Conservation (phyloP, 2,888 invertebrate genomes). For the Leucoma salicis region DNA sequence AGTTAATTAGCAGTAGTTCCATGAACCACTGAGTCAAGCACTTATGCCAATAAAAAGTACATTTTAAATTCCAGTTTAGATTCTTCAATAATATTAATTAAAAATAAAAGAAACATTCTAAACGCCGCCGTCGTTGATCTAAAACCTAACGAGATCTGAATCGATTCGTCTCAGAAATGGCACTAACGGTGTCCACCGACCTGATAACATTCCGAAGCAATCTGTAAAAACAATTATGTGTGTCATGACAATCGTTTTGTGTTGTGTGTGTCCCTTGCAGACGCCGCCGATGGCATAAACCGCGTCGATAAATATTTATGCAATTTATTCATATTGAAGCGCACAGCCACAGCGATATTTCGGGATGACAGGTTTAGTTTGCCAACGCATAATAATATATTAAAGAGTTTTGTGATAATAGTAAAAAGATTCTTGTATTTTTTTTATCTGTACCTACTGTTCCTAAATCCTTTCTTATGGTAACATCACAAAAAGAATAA, state of each 20-base stretch:
- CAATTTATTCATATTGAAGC: constrained; percentile 73
- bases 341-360: constrained; percentile 27
- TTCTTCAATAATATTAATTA: no score
- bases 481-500: no score
- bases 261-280: constrained; percentile 55
- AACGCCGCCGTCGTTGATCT: constrained; percentile 24
- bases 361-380: constrained; percentile 12
- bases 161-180: constrained; percentile 55
- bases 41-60: no score
- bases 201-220: constrained; percentile 63
- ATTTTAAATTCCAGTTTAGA: no score
- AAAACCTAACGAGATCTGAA: constrained; percentile 37
- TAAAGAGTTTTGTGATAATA: neutral
- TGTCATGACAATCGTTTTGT: constrained; percentile 64
- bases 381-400: neutral
- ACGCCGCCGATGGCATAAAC: constrained; percentile 63
- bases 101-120: no score
- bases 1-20: no score
- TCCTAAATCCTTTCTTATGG: neutral
- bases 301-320: constrained; percentile 75
- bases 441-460: neutral
- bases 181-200: constrained; percentile 68
- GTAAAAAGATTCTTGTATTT: neutral
- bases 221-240: constrained; percentile 76
- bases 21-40: no score